Percentiles rank a stretch among this genome's conserved stretches.
These are phyloP conservation scores for Cyprinella venusta DNA, from an alignment of 2,797 vertebrate genomes.

Conservation along the genomic window DNA sequence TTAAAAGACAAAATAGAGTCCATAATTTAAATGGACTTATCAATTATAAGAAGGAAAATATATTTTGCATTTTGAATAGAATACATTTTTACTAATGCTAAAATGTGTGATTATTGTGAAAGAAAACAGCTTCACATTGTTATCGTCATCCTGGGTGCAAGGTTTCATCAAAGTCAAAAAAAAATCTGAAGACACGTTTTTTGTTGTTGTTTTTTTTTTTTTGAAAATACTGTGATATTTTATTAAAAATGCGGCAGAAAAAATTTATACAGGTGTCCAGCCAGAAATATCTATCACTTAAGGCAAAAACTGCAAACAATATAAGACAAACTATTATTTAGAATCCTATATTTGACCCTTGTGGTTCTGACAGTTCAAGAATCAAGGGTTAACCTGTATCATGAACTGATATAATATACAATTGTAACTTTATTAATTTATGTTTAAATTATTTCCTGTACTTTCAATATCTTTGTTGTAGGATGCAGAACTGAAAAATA, in stretches of 20 bases:
- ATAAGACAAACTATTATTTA: constrained; percentile 82
- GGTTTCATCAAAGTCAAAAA: constrained; percentile 3
- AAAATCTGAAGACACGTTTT: constrained; percentile 70
- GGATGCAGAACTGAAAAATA: constrained; percentile 79
- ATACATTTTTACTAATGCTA: background rate
- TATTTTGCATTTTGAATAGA: background rate
- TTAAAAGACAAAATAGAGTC: background rate
- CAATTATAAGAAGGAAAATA: background rate
- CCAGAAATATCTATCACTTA: constrained; percentile 97
- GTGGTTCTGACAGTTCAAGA: constrained; percentile 80
- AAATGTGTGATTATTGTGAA: background rate
- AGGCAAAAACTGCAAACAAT: constrained; percentile 93
- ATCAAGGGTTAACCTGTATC: constrained; percentile 85
- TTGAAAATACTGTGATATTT: constrained; percentile 99
- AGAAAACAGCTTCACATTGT: background rate
- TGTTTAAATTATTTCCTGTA: constrained; percentile 60
- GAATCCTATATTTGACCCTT: constrained; percentile 81
- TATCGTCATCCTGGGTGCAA: background rate
- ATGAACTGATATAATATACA: constrained; percentile 79
- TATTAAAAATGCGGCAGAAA: constrained; percentile 99
- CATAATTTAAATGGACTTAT: background rate
- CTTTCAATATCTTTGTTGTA: constrained; percentile 66
- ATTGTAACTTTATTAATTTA: constrained; percentile 70
- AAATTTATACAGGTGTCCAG: constrained; percentile 96
- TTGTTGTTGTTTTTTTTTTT: constrained; percentile 46